Percentiles rank a stretch among this genome's conserved stretches.
Conservation (phyloP, 2,888 invertebrate species). For the Sipha maydis region DNA sequence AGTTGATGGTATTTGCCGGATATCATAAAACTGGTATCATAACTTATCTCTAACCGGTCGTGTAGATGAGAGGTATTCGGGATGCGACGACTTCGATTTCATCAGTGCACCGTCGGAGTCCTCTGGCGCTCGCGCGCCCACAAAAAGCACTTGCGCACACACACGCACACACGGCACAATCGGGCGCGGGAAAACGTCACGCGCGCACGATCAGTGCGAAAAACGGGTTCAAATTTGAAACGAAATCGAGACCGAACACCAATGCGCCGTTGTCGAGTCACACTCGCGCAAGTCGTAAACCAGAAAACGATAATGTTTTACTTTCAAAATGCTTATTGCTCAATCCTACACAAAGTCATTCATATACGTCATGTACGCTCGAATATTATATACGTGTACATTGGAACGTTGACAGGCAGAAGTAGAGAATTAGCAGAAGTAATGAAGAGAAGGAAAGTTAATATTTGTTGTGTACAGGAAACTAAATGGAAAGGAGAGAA, state of each 20-base stretch:
- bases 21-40: conserved; percentile 60
- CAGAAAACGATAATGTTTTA: too few species aligned
- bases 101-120: conserved; percentile 50
- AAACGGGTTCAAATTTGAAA: background rate
- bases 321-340: too few species aligned
- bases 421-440: too few species aligned
- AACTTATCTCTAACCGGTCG: conserved; percentile 60
- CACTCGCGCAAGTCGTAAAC: background rate
- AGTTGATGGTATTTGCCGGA: background rate
- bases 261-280: background rate
- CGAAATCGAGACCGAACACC: background rate
- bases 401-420: too few species aligned
- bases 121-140: background rate
- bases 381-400: too few species aligned
- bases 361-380: too few species aligned
- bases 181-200: background rate
- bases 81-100: conserved; percentile 55
- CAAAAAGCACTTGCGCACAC: background rate
- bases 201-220: background rate
- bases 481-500: too few species aligned
- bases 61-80: conserved; percentile 38
- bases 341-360: too few species aligned
- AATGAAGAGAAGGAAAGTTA: too few species aligned
- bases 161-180: background rate
- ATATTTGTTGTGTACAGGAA: too few species aligned